These are phyloP conservation scores for Philaethria dido DNA, from an alignment of 2,888 invertebrate species.

Conservation along the genomic window DNA sequence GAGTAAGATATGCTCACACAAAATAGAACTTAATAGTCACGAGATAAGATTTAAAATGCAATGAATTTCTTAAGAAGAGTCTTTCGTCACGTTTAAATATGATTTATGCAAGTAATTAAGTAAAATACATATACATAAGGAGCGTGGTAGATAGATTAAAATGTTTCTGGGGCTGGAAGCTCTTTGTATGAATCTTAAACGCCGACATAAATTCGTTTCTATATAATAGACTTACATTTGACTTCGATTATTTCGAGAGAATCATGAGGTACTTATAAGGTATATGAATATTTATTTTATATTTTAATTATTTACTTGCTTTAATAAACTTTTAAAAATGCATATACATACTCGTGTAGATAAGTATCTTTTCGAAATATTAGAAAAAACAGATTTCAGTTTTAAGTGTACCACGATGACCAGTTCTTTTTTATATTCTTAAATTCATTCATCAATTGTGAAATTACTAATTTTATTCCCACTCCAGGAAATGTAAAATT, in stretches of 20 bases:
- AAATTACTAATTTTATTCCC: too few relatives aligned
- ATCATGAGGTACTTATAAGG: not conserved
- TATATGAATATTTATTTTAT: too few relatives aligned
- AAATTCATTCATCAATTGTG: too few relatives aligned
- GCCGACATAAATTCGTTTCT: constrained; percentile 55
- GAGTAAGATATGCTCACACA: not conserved
- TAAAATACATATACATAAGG: constrained; percentile 80
- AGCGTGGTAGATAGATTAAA: constrained; percentile 73
- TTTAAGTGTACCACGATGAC: too few relatives aligned
- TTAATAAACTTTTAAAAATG: too few relatives aligned
- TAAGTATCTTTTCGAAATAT: too few relatives aligned
- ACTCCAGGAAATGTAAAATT: too few relatives aligned
- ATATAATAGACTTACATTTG: constrained; percentile 18
- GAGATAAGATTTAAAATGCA: constrained; percentile 1
- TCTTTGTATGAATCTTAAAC: constrained; percentile 58
- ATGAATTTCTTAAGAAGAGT: constrained; percentile 47
- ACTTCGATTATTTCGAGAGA: not conserved
- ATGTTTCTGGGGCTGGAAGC: constrained; percentile 61
- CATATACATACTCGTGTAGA: not conserved
- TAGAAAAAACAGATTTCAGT: too few relatives aligned
- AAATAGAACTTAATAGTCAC: constrained; percentile 4
- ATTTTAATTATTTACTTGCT: too few relatives aligned
- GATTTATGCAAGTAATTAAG: constrained; percentile 83
- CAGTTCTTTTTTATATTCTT: too few relatives aligned
- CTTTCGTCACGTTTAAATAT: constrained; percentile 81